These are phyloP conservation scores for Paraescarpia echinospica DNA, from an alignment of 1,140 invertebrate species.

Conservation along the genomic window DNA sequence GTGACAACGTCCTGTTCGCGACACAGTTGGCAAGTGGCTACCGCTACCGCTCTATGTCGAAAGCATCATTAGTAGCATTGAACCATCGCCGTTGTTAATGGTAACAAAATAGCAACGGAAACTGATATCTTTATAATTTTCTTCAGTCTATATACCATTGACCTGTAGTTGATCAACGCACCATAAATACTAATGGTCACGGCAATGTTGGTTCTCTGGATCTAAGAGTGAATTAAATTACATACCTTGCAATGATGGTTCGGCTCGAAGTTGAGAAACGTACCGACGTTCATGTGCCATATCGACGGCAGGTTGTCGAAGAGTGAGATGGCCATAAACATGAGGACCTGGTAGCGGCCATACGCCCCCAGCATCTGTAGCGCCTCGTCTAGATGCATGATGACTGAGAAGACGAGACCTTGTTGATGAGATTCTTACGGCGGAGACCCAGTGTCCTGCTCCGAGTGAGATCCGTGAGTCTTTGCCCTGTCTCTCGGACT, in stretches of 20 bases:
- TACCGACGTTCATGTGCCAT: constrained; percentile 26
- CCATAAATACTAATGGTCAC: too few relatives aligned
- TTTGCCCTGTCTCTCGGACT: not conserved
- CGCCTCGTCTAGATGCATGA: constrained; percentile 26
- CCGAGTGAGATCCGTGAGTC: not conserved
- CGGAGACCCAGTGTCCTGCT: not conserved
- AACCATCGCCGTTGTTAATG: not conserved
- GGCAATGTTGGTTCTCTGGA: too few relatives aligned
- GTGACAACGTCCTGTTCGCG: not conserved
- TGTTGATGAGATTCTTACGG: not conserved
- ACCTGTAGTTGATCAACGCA: not conserved
- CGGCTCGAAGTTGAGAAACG: constrained; percentile 25
- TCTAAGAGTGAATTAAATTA: not conserved
- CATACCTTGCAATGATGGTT: constrained; percentile 26
- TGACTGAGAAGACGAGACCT: not conserved
- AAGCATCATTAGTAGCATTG: not conserved
- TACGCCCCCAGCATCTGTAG: constrained; percentile 25
- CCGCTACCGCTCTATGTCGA: not conserved
- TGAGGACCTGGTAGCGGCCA: constrained; percentile 26
- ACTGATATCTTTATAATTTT: not conserved
- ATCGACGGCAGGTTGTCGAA: constrained; percentile 28
- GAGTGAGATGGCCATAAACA: constrained; percentile 24
- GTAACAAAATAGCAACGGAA: not conserved
- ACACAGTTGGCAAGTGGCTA: not conserved
- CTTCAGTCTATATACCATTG: not conserved